phyloP scores from a whole-genome alignment of 2,113 vertebrate species.

The Capreolus pygargus region DNA sequence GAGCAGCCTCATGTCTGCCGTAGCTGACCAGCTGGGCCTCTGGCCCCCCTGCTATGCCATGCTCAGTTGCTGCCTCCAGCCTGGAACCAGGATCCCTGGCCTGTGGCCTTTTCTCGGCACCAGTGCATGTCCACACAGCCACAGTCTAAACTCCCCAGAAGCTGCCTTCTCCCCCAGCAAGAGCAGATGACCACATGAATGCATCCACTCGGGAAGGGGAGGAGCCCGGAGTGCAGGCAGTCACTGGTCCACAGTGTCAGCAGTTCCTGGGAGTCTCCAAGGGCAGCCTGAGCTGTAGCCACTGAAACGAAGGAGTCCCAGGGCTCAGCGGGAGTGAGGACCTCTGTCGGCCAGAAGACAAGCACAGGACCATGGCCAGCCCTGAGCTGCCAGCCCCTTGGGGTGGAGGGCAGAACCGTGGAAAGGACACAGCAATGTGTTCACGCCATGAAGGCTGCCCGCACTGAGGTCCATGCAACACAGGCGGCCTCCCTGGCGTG shows the following conservation, averaged over 20 bases:
- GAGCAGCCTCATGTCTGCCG: neutral
- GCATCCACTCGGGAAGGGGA: neutral
- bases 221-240: neutral
- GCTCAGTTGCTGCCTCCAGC: neutral
- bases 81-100: neutral
- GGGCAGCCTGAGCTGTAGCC: neutral
- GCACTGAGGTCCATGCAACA: neutral
- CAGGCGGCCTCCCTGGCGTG: rapidly evolving
- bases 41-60: rapidly evolving
- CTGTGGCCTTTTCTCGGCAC: neutral
- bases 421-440: rapidly evolving
- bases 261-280: neutral
- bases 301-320: neutral
- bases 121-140: neutral
- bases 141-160: neutral
- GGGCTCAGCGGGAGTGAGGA: neutral
- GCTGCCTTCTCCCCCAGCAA: neutral
- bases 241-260: rapidly evolving
- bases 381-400: neutral
- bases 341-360: too few species aligned
- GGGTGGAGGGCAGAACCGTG: neutral
- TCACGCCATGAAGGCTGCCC: rapidly evolving
- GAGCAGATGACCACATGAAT: rapidly evolving
- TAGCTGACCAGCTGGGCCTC: neutral
- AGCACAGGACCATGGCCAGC: neutral